A percentile compares a stretch with the other conserved stretches of the same genome.
Conservation (phyloP, 2,113 vertebrate genomes). For the Urocolius indicus region DNA sequence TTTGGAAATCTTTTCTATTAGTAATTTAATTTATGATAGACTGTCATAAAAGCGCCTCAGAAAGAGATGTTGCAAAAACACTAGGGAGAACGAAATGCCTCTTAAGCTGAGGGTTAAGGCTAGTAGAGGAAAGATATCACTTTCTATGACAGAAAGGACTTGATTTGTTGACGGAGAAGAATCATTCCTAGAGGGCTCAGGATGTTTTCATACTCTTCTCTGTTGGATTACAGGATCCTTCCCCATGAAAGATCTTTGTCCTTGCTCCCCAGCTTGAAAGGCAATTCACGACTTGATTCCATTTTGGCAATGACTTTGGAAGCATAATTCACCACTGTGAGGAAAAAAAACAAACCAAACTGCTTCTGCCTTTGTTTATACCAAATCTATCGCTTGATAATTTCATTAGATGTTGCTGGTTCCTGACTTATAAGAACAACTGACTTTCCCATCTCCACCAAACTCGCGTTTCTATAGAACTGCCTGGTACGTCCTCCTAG, state of each 20-base stretch:
- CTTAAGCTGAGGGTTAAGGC: background rate
- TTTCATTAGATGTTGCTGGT: background rate
- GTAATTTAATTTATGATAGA: background rate
- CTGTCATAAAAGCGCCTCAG: background rate
- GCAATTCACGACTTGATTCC: background rate
- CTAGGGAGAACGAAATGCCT: background rate
- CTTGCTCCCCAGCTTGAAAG: background rate
- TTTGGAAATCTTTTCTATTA: background rate
- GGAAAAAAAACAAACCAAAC: background rate
- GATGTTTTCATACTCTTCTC: background rate
- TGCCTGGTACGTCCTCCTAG: accelerated
- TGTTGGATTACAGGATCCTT: background rate
- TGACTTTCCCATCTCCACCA: background rate
- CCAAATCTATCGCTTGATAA: background rate
- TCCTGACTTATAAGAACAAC: background rate
- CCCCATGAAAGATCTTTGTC: background rate
- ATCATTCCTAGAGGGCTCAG: background rate
- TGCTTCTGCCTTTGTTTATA: background rate
- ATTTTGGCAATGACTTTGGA: background rate
- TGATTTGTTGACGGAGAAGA: background rate
- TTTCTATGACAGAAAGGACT: background rate
- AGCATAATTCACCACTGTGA: background rate
- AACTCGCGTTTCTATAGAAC: background rate
- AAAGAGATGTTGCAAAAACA: background rate
- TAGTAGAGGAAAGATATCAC: background rate